Conservation (phyloP, 1,140 invertebrate species). For the Tachypleus tridentatus region DNA sequence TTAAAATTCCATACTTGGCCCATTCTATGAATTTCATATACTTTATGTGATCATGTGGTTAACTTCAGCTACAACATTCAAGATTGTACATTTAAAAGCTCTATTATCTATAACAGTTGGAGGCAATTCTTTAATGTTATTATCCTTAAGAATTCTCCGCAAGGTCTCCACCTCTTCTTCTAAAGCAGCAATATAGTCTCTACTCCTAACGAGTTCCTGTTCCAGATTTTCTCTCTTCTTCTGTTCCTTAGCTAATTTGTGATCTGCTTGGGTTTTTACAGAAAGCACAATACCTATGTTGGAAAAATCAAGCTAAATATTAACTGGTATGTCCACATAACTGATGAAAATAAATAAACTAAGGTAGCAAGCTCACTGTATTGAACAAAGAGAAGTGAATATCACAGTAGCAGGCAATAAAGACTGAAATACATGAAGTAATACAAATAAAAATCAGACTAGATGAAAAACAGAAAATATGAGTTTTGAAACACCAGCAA, state of each 20-base stretch:
- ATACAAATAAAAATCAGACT: too few species aligned
- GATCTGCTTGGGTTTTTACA: slow-evolving; percentile 33
- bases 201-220: slow-evolving; percentile 32
- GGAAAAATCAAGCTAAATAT: too few species aligned
- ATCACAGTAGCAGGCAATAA: too few species aligned
- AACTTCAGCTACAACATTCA: slow-evolving; percentile 19
- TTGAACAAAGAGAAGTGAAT: too few species aligned
- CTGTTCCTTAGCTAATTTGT: slow-evolving; percentile 29
- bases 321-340: too few species aligned
- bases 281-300: slow-evolving; percentile 33
- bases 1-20: too few species aligned
- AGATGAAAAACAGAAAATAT: too few species aligned
- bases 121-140: slow-evolving; percentile 11
- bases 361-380: too few species aligned
- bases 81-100: slow-evolving; percentile 1
- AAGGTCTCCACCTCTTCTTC: slow-evolving; percentile 16
- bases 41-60: slow-evolving; percentile 5
- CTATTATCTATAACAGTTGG: slow-evolving; percentile 8
- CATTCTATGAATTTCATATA: too few species aligned
- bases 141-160: slow-evolving; percentile 9
- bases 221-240: slow-evolving; percentile 28
- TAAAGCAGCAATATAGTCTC: slow-evolving; percentile 23
- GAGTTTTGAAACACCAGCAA: too few species aligned
- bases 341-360: too few species aligned
- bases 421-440: too few species aligned